Percentiles rank a stretch among this genome's conserved stretches.
Evolutionary conservation across 2,888 invertebrate genomes (phyloP).

Genomic region (Drosophila kanekoi): DNA sequence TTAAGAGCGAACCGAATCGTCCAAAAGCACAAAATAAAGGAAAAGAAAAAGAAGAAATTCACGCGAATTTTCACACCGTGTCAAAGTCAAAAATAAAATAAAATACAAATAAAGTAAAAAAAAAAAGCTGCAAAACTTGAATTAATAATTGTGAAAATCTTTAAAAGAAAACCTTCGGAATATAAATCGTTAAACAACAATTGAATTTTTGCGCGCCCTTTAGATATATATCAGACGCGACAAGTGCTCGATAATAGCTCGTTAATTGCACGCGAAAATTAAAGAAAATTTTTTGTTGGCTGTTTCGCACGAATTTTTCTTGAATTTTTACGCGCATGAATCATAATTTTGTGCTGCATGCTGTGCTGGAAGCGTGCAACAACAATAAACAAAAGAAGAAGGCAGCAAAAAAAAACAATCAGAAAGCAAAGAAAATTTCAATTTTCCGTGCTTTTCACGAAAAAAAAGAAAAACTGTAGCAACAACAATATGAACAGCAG

Average conservation of each 20-base stretch:
- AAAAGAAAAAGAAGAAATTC: constrained; percentile 4
- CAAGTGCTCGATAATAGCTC: constrained; percentile 55
- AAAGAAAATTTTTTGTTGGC: constrained; percentile 8
- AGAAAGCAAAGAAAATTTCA: constrained; percentile 25
- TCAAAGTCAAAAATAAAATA: constrained; percentile 9
- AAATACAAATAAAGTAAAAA: background rate
- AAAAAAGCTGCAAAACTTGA: background rate
- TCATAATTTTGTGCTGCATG: constrained; percentile 38
- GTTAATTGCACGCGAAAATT: constrained; percentile 33
- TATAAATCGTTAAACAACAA: constrained; percentile 1
- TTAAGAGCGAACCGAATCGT: constrained; percentile 40
- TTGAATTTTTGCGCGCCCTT: constrained; percentile 40
- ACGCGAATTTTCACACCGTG: constrained; percentile 35
- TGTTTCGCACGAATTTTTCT: constrained; percentile 20
- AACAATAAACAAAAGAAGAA: constrained; percentile 44
- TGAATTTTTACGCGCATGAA: constrained; percentile 38
- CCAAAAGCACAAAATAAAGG: constrained; percentile 1
- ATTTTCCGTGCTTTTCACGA: constrained; percentile 36
- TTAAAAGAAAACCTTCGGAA: background rate
- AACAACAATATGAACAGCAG: constrained; percentile 30
- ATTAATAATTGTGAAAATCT: background rate
- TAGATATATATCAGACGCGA: constrained; percentile 32
- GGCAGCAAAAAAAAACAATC: constrained; percentile 1
- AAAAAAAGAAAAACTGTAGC: constrained; percentile 24
- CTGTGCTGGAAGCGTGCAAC: constrained; percentile 52